Base-by-base conservation (phyloP, 2,888 invertebrate genomes). In the Dryomyza anilis region DNA sequence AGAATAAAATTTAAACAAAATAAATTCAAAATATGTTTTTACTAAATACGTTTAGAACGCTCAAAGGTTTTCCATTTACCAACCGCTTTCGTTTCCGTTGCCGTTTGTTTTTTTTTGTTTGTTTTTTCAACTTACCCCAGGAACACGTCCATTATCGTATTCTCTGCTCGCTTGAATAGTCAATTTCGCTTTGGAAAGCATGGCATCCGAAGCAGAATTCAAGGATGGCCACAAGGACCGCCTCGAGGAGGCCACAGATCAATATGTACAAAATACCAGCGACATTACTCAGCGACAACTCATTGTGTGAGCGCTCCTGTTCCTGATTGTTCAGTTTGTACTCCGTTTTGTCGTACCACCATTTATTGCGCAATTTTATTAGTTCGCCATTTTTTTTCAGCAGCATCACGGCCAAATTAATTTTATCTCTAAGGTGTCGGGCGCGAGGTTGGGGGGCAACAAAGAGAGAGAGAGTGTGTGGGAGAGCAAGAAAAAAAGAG, bases 261-360 rank as follows among this genome's bases (percentile, higher is more conserved):
- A 99, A 87, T 78, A 99, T 98, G 86, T 98, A 99, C 86, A 99
- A 99, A 79, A 98, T 94, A 43, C 99, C 98, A n/a, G 98, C 97
- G 48, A 99, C 96, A 86, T 98, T 98, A 81, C 94, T 95, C 69
- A 99, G 85, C 36, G 97, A 95, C 80, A 99, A 86, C 79, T 97
- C 96, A 75, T 94, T 93, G 76, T 88, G 89, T 71, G 88, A 88
- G 55, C 87, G 86, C 77, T 94, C 93, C 90, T 95, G 87, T 75
- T 86, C 88, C 78, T 91, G 90, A 73, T 80, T 81, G 62, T 86
- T 84, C 73, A 88, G 87, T 74, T 87, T 87, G 83, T 89, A 92
- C 84, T 90, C 92, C 71, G 88, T 90, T 76, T 87, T 86, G 80
- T 93, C 95, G 84, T 91, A 93, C 96, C 94, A 98, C 98, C 98